Evolutionary conservation across 2,888 invertebrate genomes (phyloP), one percentile per base, ranked within the genome.

Genomic region (Euspilapteryx auroguttella): DNA sequence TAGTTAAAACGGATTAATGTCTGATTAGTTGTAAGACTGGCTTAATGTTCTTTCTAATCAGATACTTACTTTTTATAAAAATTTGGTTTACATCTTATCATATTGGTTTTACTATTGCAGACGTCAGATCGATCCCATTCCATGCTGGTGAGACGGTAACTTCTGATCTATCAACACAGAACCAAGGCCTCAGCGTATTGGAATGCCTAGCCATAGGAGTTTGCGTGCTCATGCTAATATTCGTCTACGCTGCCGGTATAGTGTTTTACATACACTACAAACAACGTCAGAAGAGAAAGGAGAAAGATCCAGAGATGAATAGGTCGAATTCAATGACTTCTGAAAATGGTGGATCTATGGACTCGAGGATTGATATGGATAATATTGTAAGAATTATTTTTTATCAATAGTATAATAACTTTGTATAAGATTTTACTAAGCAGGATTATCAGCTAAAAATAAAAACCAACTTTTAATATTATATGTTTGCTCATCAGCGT

Each of bases 211-310:
- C 89, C 0, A 89, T 92, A 24, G 91, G 88, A 5, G 80, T 89
- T 9, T 88, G 88, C 37, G 87, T 89, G 2, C 77, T 91, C 4
- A 73, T 91, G 37, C 61, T 92, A 24, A 86, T 89, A 1, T 78
- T 92, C 30, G 86, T 91, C 34, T 92, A 92, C 51, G 87, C 91
- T 3, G 86, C 89, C 1, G 90, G 91, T 2, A 88, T 92, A 4
- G 85, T 89, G 29, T 79, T 92, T 29, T 92, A 90, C 47, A 61
- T 92, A 10, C 87, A 89, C 51, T 82, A 88, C 30, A 79, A 83
- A 34, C 81, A 79, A 43, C 81, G 83, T 36, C 86, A 82, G 45
- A 79, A 81, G 29, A 80, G 80, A 34, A 71, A 66, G 31, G 45
- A 55, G 20, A 69, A 65, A 27, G 75, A 71, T 32, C 58, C 64